Evolutionary conservation across 2,797 vertebrate genomes (phyloP).

Genomic region (Peromyscus melanophrys): DNA sequence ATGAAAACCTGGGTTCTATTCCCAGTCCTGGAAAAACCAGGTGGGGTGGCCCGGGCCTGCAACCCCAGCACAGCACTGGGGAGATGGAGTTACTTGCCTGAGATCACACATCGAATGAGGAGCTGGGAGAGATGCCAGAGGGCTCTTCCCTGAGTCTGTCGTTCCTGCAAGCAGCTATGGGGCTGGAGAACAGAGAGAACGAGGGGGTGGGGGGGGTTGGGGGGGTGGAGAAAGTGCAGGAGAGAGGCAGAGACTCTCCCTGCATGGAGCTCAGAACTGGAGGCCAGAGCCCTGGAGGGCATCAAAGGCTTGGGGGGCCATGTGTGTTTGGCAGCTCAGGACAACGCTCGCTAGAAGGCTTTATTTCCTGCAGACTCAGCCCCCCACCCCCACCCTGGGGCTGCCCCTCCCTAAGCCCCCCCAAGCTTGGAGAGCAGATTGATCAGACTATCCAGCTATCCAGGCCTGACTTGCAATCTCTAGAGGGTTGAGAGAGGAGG

Average conservation of each 20-base stretch:
- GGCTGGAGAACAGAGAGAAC: not conserved
- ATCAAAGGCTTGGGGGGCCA: constrained; percentile 34
- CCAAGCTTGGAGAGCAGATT: constrained; percentile 25
- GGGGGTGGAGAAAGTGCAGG: accelerated
- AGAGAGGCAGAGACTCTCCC: not conserved
- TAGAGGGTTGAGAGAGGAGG: not conserved
- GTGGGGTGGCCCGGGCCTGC: not conserved
- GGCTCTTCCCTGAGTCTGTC: not conserved
- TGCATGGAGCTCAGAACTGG: not conserved
- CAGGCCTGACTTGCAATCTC: not conserved
- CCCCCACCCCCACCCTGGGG: not conserved
- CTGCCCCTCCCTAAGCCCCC: not conserved
- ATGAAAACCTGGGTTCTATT: not conserved
- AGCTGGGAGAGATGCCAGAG: not conserved
- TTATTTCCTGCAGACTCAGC: constrained; percentile 43
- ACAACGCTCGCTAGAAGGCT: not conserved
- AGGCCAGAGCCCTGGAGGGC: constrained; percentile 19
- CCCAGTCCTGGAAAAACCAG: not conserved
- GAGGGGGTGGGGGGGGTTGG: not conserved
- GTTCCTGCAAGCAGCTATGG: not conserved
- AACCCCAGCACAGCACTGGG: too few relatives aligned
- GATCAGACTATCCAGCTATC: not conserved
- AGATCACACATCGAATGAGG: not conserved
- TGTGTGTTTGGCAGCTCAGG: constrained; percentile 62
- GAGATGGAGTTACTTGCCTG: not conserved